Evolutionary conservation across 2,888 invertebrate species (phyloP).

Genomic region (Marronus borbonicus): DNA sequence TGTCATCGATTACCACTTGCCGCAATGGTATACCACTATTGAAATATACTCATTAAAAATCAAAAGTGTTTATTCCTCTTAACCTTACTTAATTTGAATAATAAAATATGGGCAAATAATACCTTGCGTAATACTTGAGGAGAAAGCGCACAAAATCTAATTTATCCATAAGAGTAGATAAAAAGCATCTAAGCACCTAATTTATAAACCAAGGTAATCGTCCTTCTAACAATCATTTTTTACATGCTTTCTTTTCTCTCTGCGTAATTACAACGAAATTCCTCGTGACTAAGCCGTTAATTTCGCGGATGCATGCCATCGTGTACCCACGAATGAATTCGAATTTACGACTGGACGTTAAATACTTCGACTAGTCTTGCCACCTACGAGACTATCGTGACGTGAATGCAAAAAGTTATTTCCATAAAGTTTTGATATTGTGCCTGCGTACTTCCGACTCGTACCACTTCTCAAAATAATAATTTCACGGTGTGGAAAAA

Average conservation of each 20-base stretch:
- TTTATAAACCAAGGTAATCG: background rate
- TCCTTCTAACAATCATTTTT: background rate
- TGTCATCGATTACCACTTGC: too few relatives aligned
- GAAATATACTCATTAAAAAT: too few relatives aligned
- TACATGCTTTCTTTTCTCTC: slow-evolving; percentile 18
- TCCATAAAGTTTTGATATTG: slow-evolving; percentile 24
- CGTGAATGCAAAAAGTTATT: slow-evolving; percentile 30
- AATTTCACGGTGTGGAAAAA: too few relatives aligned
- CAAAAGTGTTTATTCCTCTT: too few relatives aligned
- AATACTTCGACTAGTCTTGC: slow-evolving; percentile 22
- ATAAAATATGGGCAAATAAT: too few relatives aligned
- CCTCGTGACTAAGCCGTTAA: slow-evolving; percentile 24
- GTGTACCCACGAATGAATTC: slow-evolving; percentile 30
- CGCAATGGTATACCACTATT: too few relatives aligned
- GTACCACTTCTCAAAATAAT: too few relatives aligned
- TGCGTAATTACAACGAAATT: slow-evolving; percentile 18
- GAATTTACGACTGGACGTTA: slow-evolving; percentile 36
- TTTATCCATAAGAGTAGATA: background rate
- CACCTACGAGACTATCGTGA: slow-evolving; percentile 37
- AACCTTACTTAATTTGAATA: too few relatives aligned
- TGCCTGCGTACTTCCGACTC: slow-evolving; percentile 24
- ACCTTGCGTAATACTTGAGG: too few relatives aligned
- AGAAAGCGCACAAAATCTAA: slow-evolving; percentile 1
- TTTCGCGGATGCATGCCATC: slow-evolving; percentile 43
- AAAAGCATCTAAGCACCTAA: background rate